Evolutionary conservation across 1,140 invertebrate genomes (phyloP).

Genomic region (Drosophila rufa): DNA sequence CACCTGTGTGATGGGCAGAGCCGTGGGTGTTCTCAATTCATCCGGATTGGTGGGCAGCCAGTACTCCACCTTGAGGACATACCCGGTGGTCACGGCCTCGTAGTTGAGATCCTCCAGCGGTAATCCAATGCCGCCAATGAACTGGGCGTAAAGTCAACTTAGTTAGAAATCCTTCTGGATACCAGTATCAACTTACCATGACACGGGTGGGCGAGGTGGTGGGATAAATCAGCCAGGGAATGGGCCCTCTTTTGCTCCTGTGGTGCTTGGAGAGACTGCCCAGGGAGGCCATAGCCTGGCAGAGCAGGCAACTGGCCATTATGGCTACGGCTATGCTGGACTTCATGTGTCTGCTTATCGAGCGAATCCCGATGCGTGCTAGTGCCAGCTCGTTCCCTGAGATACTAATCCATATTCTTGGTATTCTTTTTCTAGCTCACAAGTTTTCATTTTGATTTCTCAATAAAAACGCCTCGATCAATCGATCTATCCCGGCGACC

Average conservation of each 20-base stretch:
- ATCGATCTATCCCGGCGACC: background rate
- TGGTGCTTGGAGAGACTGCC: conserved; percentile 55
- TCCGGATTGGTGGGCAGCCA: conserved; percentile 68
- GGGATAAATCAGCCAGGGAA: conserved; percentile 77
- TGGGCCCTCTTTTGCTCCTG: conserved; percentile 61
- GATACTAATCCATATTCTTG: conserved; percentile 37
- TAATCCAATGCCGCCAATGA: conserved; percentile 80
- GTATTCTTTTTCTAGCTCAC: conserved; percentile 39
- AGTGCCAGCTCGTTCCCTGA: conserved; percentile 33
- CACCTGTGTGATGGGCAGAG: conserved; percentile 59
- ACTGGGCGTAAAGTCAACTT: conserved; percentile 33
- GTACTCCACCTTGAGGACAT: conserved; percentile 82
- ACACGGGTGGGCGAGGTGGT: conserved; percentile 74
- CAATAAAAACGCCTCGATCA: conserved; percentile 22
- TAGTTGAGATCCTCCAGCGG: conserved; percentile 73
- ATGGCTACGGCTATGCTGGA: conserved; percentile 17
- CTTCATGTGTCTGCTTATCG: conserved; percentile 47
- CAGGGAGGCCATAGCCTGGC: conserved; percentile 9
- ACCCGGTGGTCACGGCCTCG: conserved; percentile 82
- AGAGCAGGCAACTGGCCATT: conserved; percentile 13
- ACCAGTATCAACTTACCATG: conserved; percentile 47
- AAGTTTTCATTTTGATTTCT: conserved; percentile 29
- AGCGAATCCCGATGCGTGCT: conserved; percentile 37
- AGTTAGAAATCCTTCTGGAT: background rate
- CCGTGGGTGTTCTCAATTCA: conserved; percentile 59